Base-by-base conservation (phyloP, 23 tunicate species). In the Corella eumyota region DNA sequence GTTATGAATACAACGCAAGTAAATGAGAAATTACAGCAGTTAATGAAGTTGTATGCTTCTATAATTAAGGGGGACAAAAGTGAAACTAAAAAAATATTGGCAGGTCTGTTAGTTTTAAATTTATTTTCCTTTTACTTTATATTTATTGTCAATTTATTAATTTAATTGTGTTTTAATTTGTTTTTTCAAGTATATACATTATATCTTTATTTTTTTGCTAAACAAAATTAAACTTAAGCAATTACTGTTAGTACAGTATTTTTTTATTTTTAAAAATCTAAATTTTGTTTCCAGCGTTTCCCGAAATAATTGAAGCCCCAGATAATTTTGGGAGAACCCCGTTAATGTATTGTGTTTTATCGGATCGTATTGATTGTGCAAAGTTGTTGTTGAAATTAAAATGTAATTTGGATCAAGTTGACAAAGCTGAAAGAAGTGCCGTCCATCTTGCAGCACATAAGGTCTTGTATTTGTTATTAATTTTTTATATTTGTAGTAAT, bases 281-380 rank as follows among this genome's bases (percentile, higher is more conserved):
- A 25, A 11, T 6, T 25, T 7, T 60, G 50, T 58, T 23, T 62
- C 7, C 77, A 88, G 96, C 65, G 1, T 47, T 72, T 52, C 76
- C 68, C 11, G 68, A 88, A 2, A 51, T 84, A 15, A 56, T 80
- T 53, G 99, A 93, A 48, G 72, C 83, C n/a, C 76, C 76, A 9
- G 99, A 93, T 44, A 84, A 85, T 58, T 93, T 93, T 50, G 99
- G 99, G 4, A 73, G 99, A 15, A 93, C 99, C 0, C 95, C 99
- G 2, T 58, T 93, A 36, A 93, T 93, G 99, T 93, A 93, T 36
- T 93, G 99, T 65, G 95, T 93, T 32, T 72, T 93, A 34, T 73
- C 94, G 4, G 99, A 93, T 35, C 77, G 95, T 9, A 38, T 93
- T 26, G 86, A 84, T 28, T 84, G 95, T 47, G 99, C 99, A 29